Conservation (phyloP, 1,140 invertebrate species). For the Trachymyrmex septentrionalis region DNA sequence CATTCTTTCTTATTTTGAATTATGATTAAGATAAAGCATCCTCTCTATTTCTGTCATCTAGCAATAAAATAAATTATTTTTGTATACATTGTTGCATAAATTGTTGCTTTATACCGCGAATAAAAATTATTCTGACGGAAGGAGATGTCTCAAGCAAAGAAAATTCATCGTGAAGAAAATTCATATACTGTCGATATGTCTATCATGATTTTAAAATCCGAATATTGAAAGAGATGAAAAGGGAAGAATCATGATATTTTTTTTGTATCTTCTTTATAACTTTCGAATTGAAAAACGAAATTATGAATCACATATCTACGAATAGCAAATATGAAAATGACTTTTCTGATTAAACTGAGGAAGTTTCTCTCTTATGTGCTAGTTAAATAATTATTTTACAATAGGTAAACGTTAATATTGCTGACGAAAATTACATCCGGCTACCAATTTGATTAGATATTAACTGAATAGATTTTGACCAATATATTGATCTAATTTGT, state of each 20-base stretch:
- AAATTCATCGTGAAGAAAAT: neutral
- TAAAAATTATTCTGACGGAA: constrained; percentile 7
- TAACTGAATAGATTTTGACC: neutral
- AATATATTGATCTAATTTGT: neutral
- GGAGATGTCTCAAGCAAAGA: constrained; percentile 37
- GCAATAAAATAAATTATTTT: neutral
- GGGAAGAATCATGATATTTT: neutral
- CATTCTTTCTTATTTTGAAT: constrained; percentile 45
- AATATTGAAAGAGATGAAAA: neutral
- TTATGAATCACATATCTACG: constrained; percentile 33
- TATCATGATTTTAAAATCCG: constrained; percentile 49
- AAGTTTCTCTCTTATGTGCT: neutral
- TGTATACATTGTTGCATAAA: neutral
- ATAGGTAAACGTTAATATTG: neutral
- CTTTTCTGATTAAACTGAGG: constrained; percentile 40
- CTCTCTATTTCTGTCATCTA: constrained; percentile 5
- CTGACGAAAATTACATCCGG: neutral
- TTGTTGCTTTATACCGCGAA: neutral
- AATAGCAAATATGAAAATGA: constrained; percentile 17
- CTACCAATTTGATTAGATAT: neutral
- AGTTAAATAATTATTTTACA: constrained; percentile 14
- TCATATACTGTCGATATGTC: constrained; percentile 62
- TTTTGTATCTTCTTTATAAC: neutral
- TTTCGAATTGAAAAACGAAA: neutral
- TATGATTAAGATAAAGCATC: constrained; percentile 5